phyloP scores from a whole-genome alignment of 2,113 vertebrate genomes.

The Okapia johnstoni region DNA sequence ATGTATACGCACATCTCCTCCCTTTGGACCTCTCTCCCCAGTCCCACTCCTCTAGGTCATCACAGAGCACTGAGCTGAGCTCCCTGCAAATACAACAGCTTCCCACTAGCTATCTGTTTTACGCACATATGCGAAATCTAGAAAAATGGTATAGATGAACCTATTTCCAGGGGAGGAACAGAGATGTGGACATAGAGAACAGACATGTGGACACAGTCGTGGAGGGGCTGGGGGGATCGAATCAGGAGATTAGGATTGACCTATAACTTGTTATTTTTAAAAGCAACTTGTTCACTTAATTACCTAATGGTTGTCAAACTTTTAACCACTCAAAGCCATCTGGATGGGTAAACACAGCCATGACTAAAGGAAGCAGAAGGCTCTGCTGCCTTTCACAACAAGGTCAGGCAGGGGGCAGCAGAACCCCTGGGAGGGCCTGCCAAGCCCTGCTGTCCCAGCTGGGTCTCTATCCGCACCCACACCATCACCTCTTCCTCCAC shows the following conservation, averaged over 20 bases:
- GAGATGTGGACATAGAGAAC: not conserved
- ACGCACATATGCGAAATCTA: not conserved
- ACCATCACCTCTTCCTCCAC: not conserved
- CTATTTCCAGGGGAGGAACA: not conserved
- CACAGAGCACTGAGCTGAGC: not conserved
- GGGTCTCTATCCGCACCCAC: rapidly evolving
- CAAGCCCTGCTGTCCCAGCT: too few relatives aligned
- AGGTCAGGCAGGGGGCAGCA: not conserved
- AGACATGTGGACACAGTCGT: not conserved
- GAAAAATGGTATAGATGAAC: not conserved
- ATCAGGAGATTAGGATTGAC: not conserved
- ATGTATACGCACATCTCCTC: not conserved
- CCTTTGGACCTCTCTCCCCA: not conserved
- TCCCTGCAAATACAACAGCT: not conserved
- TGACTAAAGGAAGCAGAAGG: not conserved
- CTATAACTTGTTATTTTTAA: not conserved
- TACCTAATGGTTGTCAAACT: not conserved
- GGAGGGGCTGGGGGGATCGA: rapidly evolving
- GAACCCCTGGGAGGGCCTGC: not conserved
- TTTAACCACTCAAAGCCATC: not conserved
- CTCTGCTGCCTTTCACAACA: not conserved
- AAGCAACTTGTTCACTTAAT: not conserved
- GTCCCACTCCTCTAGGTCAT: not conserved
- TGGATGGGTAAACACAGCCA: not conserved
- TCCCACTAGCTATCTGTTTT: not conserved